Conservation (phyloP, 1,140 invertebrate species). For the Brachionus sp. region DNA sequence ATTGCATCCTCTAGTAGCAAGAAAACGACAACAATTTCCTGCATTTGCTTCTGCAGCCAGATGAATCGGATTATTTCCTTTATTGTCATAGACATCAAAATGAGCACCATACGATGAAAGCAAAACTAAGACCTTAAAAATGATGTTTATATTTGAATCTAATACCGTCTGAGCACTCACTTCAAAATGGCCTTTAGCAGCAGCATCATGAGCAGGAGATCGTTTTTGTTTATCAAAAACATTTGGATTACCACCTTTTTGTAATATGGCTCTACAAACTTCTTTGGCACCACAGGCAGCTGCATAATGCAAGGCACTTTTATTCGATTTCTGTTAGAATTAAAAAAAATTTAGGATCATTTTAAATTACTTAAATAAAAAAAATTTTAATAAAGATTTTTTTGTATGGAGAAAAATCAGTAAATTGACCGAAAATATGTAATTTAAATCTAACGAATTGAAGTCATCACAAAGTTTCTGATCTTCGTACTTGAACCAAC, state of each 20-base stretch:
- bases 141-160: background rate
- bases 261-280: slow-evolving; percentile 54
- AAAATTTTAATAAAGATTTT: background rate
- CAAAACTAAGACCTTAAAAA: slow-evolving; percentile 37
- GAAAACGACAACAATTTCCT: slow-evolving; percentile 57
- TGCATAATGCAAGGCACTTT: slow-evolving; percentile 58
- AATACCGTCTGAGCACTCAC: background rate
- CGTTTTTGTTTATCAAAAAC: slow-evolving; percentile 52
- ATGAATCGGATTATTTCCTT: slow-evolving; percentile 56
- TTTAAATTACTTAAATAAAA: background rate
- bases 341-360: background rate
- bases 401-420: no score
- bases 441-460: no score
- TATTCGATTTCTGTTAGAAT: slow-evolving; percentile 45
- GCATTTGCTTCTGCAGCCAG: slow-evolving; percentile 53
- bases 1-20: slow-evolving; percentile 59
- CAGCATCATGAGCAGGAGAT: slow-evolving; percentile 57
- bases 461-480: no score
- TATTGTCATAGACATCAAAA: slow-evolving; percentile 55
- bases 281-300: slow-evolving; percentile 53
- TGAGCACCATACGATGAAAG: slow-evolving; percentile 57
- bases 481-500: no score
- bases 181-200: slow-evolving; percentile 52
- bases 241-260: slow-evolving; percentile 54
- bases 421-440: no score